Conservation (phyloP, 2,113 vertebrate species). For the Lamprologus ornatipinnis region DNA sequence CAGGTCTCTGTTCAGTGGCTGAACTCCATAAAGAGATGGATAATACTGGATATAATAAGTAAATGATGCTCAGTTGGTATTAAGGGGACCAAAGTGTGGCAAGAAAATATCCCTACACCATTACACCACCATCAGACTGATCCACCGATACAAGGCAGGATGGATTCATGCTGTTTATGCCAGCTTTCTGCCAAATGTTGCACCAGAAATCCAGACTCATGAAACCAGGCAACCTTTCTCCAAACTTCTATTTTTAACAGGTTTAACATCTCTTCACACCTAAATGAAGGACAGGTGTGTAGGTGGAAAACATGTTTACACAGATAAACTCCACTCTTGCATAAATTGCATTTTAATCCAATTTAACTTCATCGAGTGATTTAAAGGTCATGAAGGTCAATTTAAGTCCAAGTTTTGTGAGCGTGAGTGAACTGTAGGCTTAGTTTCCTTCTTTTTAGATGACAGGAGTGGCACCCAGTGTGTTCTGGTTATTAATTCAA, state of each 20-base stretch:
- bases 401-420: background rate
- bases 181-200: background rate
- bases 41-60: background rate
- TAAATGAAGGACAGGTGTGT: background rate
- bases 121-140: background rate
- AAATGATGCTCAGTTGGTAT: background rate
- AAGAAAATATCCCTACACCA: background rate
- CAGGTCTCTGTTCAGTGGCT: background rate
- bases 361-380: background rate
- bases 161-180: background rate
- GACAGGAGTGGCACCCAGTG: background rate
- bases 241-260: background rate
- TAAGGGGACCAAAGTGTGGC: background rate
- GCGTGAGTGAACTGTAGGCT: background rate
- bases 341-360: background rate
- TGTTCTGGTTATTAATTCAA: background rate
- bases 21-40: background rate
- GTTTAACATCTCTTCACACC: background rate
- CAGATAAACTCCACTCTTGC: background rate
- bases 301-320: background rate
- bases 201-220: background rate
- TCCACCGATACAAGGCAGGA: accelerated
- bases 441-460: background rate
- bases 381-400: background rate
- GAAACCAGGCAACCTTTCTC: background rate